phyloP scores from a whole-genome alignment of 2,113 vertebrate species.

The Crotalus viridis region DNA sequence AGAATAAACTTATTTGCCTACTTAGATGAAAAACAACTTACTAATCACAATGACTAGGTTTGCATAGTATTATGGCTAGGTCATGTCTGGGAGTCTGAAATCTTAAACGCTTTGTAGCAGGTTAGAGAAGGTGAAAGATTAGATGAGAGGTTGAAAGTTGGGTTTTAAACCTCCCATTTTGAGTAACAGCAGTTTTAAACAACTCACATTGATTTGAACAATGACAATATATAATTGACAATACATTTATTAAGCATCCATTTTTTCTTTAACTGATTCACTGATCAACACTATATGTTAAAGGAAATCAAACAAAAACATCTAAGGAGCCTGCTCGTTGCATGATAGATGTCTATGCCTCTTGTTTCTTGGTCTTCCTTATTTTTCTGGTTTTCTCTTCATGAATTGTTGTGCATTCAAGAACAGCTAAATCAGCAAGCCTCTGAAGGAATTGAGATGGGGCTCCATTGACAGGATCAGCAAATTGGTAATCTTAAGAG shows the following conservation, averaged over 20 bases:
- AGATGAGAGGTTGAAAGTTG: background rate
- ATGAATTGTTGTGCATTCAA: constrained; percentile 10
- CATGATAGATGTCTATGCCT: background rate
- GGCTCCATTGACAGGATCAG: background rate
- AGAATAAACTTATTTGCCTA: background rate
- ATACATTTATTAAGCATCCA: background rate
- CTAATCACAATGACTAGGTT: background rate
- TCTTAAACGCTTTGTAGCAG: background rate
- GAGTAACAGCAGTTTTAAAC: background rate
- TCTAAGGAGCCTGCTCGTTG: constrained; percentile 24
- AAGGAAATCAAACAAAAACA: background rate
- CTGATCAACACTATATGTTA: background rate
- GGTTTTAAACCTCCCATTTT: background rate
- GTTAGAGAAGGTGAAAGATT: background rate
- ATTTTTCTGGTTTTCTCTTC: constrained; percentile 22
- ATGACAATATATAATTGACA: background rate
- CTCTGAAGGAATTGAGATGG: background rate
- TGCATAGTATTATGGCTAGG: background rate
- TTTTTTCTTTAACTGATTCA: background rate
- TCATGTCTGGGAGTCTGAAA: background rate
- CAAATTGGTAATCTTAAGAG: constrained; percentile 1
- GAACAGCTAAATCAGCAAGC: constrained; percentile 22
- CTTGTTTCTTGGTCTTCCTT: background rate
- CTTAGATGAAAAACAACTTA: too few species aligned
- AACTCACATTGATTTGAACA: background rate